These are phyloP conservation scores for Mohoua ochrocephala DNA, from an alignment of 2,113 vertebrate species.

Conservation along the genomic window DNA sequence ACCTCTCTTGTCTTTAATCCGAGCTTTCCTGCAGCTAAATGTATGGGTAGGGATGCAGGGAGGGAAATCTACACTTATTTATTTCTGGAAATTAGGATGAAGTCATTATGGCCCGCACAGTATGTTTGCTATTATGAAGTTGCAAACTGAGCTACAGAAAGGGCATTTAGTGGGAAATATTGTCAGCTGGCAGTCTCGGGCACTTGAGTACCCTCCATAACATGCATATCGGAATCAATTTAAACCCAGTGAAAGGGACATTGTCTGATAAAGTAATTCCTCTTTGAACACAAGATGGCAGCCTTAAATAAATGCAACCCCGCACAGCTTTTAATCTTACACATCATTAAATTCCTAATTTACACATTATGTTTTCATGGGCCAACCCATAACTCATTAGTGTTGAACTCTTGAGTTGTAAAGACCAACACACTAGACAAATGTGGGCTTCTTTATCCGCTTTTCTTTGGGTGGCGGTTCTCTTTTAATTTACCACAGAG, in stretches of 20 bases:
- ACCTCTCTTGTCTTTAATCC: neutral
- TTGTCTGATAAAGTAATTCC: constrained; percentile 77
- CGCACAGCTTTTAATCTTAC: constrained; percentile 80
- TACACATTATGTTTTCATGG: constrained; percentile 84
- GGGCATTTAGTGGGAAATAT: constrained; percentile 20
- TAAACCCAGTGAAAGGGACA: constrained; percentile 63
- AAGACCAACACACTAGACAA: constrained; percentile 72
- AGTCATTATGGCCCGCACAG: neutral
- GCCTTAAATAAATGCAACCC: constrained; percentile 82
- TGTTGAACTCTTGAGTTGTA: constrained; percentile 80
- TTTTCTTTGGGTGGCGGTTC: constrained; percentile 30
- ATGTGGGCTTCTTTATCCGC: constrained; percentile 52
- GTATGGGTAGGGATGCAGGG: neutral
- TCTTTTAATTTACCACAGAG: constrained; percentile 16
- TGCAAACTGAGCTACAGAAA: constrained; percentile 17
- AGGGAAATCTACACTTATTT: neutral
- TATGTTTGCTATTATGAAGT: constrained; percentile 22
- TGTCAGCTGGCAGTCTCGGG: constrained; percentile 53
- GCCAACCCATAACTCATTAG: constrained; percentile 85
- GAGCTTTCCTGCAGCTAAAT: neutral
- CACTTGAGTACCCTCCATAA: constrained; percentile 53
- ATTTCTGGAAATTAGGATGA: constrained; percentile 17
- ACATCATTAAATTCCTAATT: constrained; percentile 88
- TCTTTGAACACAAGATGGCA: constrained; percentile 84
- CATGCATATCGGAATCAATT: constrained; percentile 57